A percentile compares a stretch with the other conserved stretches of the same genome.
phyloP scores from a whole-genome alignment of 2,888 invertebrate genomes.

The Quadriops clusia region DNA sequence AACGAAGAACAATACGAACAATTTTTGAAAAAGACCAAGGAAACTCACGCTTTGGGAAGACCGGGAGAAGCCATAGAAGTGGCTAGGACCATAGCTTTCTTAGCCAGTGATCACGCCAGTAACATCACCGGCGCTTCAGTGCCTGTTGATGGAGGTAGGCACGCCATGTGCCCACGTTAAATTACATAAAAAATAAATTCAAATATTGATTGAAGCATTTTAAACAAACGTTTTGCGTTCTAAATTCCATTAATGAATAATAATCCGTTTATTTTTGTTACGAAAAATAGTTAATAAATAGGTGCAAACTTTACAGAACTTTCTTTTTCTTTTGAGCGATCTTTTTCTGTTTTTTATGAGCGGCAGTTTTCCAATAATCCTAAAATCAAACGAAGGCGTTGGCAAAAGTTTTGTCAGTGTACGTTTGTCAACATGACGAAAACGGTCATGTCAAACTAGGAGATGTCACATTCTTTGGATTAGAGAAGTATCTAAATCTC shows the following conservation, averaged over 20 bases:
- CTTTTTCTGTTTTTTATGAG: too few species aligned
- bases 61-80: constrained; percentile 78
- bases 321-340: too few species aligned
- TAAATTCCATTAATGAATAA: too few species aligned
- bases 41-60: constrained; percentile 85
- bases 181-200: constrained; percentile 23
- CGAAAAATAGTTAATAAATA: constrained; percentile 1
- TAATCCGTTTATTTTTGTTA: too few species aligned
- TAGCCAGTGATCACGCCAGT: constrained; percentile 78
- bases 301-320: too few species aligned
- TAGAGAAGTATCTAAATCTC: too few species aligned
- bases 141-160: constrained; percentile 90
- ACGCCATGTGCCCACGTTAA: constrained; percentile 88
- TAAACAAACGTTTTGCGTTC: constrained; percentile 1
- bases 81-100: constrained; percentile 79
- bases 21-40: constrained; percentile 74
- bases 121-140: constrained; percentile 84
- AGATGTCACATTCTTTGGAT: too few species aligned
- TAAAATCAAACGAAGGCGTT: too few species aligned
- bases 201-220: constrained; percentile 5
- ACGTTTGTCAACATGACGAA: too few species aligned
- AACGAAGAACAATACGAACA: constrained; percentile 65
- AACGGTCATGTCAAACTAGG: too few species aligned
- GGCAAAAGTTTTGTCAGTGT: too few species aligned
- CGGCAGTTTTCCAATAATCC: too few species aligned